Conservation (phyloP, 2,888 invertebrate genomes). For the Argynnis bischoffii region DNA sequence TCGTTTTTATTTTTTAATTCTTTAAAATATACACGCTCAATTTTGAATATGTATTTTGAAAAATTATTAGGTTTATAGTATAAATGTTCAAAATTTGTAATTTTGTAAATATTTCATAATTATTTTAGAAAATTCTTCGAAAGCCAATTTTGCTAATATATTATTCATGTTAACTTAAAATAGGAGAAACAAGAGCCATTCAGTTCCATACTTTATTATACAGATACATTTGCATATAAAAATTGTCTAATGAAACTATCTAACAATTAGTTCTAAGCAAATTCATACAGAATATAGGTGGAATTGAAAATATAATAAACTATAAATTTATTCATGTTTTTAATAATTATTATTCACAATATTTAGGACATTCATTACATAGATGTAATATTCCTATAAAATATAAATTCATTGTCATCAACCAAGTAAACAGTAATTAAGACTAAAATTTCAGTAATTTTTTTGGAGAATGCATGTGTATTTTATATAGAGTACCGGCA, state of each 20-base stretch:
- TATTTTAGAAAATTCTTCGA: no score
- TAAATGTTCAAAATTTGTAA: no score
- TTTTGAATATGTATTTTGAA: no score
- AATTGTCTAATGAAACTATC: constrained; percentile 72
- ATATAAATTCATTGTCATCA: constrained; percentile 3
- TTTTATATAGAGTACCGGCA: background rate
- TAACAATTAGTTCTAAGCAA: constrained; percentile 66
- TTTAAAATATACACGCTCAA: no score
- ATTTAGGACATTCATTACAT: constrained; percentile 14
- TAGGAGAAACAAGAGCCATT: constrained; percentile 12
- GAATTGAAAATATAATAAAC: constrained; percentile 46
- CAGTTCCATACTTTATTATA: constrained; percentile 60
- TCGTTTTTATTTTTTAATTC: no score
- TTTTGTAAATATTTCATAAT: no score
- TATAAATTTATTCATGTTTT: constrained; percentile 28
- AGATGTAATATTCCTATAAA: background rate
- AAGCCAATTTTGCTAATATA: background rate
- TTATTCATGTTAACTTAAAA: background rate
- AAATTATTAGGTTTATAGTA: no score
- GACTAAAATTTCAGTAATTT: background rate
- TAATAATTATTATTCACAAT: constrained; percentile 24
- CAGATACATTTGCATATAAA: constrained; percentile 72
- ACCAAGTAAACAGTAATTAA: background rate
- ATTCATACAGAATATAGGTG: constrained; percentile 50
- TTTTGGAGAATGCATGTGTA: background rate